A percentile compares a stretch with the other conserved stretches of the same genome.
phyloP scores from a whole-genome alignment of 2,113 vertebrate genomes.

The Ginglymostoma cirratum region DNA sequence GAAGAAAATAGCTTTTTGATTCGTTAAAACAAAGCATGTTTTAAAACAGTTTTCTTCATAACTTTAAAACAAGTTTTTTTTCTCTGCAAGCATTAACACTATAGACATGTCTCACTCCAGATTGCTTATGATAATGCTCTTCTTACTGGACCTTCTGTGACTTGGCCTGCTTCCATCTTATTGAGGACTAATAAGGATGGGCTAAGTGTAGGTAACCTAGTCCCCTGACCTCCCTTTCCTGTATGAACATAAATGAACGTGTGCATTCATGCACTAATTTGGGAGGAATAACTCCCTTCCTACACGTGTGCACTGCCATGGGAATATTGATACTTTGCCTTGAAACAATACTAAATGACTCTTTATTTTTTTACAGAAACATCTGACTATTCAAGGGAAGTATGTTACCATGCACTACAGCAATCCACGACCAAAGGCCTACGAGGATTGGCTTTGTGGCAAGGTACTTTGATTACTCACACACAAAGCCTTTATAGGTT shows the following conservation, averaged over 20 bases:
- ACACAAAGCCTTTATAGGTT: neutral
- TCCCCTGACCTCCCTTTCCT: conserved; percentile 27
- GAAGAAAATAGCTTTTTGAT: neutral
- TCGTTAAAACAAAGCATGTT: neutral
- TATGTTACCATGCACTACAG: conserved; percentile 96
- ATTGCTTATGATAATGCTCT: conserved; percentile 6
- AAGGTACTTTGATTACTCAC: conserved; percentile 62
- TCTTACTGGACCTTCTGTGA: conserved; percentile 4
- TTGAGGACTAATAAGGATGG: conserved; percentile 35
- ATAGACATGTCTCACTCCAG: neutral
- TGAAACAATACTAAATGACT: conserved; percentile 49
- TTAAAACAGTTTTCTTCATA: neutral
- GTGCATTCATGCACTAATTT: conserved; percentile 64
- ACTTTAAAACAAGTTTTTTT: conserved; percentile 2
- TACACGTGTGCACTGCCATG: conserved; percentile 91
- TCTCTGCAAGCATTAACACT: conserved; percentile 14
- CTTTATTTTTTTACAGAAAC: conserved; percentile 85
- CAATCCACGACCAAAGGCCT: conserved; percentile 84
- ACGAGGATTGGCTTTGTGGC: conserved; percentile 98
- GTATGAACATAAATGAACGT: neutral
- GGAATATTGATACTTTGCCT: conserved; percentile 59
- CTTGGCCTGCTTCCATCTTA: conserved; percentile 37
- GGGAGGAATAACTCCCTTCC: conserved; percentile 55
- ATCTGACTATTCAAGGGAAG: conserved; percentile 90
- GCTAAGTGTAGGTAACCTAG: conserved; percentile 6